Evolutionary conservation across 1,140 invertebrate species (phyloP), one percentile per base, ranked within the genome.

Genomic region (Drosophila willistoni): DNA sequence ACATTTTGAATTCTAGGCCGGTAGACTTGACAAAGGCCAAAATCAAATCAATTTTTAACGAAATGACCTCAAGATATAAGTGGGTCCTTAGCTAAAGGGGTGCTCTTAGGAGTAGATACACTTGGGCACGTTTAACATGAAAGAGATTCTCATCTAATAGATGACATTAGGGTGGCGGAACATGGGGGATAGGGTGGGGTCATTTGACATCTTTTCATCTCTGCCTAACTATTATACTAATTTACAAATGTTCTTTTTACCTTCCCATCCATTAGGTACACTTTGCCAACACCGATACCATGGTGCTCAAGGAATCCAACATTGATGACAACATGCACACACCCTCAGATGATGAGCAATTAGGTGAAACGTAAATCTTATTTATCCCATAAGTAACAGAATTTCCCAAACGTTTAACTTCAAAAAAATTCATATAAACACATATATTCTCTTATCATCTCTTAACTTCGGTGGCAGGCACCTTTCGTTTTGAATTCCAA

Each of bases 231-330:
- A 36, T 36, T 22, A 51, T 22, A 51, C 44, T 51, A 51, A 51
- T 61, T 61, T 29, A 29, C 3, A 39, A 41, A 42, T 42, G 19
- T 61, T 56, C 42, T 47, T 54, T 71, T 81, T 36, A 57, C 39
- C 68, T 54, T 51, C 4, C 17, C 75, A 39, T 36, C 69, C 71
- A 66, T 10, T 67, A 92, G 91, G 91, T 92, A 55, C 83, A 86
- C 57, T 92, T 92, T 84, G 85, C 85, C 55, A 85, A 87, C 22
- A 81, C 72, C 59, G 74, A 74, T 68, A 66, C 69, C 25, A 61
- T 75, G 76, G 72, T 87, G 69, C 69, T 79, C 19, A 61, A 73
- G 33, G 73, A 90, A 36, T 70, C 68, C 25, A 72, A 55, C 60
- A 65, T 68, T 57, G 66, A 51, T 10, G 72, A 90, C 17, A 68